Evolutionary conservation across 2,888 invertebrate species (phyloP).

Genomic region (Rhagonycha lutea): DNA sequence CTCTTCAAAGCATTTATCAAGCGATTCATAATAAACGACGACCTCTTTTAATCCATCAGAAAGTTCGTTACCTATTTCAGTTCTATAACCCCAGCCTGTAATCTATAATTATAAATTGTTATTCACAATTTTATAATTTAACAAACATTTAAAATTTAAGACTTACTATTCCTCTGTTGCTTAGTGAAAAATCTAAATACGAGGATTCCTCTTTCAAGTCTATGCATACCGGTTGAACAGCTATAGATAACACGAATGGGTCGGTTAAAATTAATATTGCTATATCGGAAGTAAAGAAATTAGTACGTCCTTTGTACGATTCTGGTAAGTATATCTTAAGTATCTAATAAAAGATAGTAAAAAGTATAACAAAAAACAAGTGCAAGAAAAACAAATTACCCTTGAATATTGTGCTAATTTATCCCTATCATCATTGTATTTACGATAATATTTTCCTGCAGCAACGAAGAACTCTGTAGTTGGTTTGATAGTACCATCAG

Average conservation of each 20-base stretch:
- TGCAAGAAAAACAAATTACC: background rate
- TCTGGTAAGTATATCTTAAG: conserved; percentile 32
- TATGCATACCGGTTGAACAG: conserved; percentile 51
- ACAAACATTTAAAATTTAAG: background rate
- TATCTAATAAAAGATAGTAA: conserved; percentile 31
- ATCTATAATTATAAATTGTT: background rate
- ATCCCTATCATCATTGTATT: conserved; percentile 40
- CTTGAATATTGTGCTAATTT: conserved; percentile 1
- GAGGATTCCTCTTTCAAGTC: conserved; percentile 36
- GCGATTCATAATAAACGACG: background rate
- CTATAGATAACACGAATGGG: conserved; percentile 41
- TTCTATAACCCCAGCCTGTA: background rate
- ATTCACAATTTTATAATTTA: background rate
- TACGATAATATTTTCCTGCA: conserved; percentile 45
- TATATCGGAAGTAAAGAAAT: conserved; percentile 45
- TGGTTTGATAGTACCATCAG: conserved; percentile 20
- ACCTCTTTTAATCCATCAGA: background rate
- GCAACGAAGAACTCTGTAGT: conserved; percentile 34
- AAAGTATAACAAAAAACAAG: conserved; percentile 29
- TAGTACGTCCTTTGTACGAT: conserved; percentile 38
- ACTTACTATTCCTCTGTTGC: conserved; percentile 38
- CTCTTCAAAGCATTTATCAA: background rate
- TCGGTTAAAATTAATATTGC: conserved; percentile 44
- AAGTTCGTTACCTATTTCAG: background rate
- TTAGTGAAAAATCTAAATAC: conserved; percentile 14